A percentile compares a stretch with the other conserved stretches of the same genome.
Evolutionary conservation across 2,113 vertebrate genomes (phyloP).

Genomic region (Herpailurus yagouaroundi): DNA sequence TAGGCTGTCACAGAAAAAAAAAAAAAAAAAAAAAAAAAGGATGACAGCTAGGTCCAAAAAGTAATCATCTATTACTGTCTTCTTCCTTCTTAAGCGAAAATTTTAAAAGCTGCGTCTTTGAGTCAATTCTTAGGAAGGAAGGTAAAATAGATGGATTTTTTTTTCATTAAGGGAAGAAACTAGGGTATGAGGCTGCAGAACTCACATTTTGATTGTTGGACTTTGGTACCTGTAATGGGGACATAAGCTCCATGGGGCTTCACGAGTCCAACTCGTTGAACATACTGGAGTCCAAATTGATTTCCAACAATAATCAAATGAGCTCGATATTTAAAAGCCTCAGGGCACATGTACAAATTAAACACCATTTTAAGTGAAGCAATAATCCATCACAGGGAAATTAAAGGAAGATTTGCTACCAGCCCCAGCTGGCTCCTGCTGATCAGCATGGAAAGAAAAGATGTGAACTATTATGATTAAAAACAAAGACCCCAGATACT

Average conservation of each 20-base stretch:
- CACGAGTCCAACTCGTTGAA: background rate
- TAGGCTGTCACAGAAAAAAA: background rate
- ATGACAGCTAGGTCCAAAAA: background rate
- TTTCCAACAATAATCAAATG: slow-evolving; percentile 69
- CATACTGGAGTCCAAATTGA: slow-evolving; percentile 44
- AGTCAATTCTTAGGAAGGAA: background rate
- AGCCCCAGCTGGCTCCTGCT: background rate
- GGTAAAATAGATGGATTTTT: background rate
- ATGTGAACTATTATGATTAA: slow-evolving; percentile 66
- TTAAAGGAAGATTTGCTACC: slow-evolving; percentile 64
- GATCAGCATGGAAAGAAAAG: slow-evolving; percentile 36
- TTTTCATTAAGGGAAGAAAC: background rate
- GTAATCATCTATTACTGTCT: background rate
- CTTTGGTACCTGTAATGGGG: background rate
- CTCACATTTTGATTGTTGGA: slow-evolving; percentile 5
- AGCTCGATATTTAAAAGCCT: slow-evolving; percentile 60
- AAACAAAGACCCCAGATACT: slow-evolving; percentile 55
- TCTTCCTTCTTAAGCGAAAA: background rate
- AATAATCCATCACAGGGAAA: slow-evolving; percentile 71
- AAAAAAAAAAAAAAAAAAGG: background rate
- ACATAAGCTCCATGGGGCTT: background rate
- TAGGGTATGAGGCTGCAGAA: background rate
- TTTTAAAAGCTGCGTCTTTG: background rate
- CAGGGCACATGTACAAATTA: slow-evolving; percentile 58
- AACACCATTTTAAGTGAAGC: slow-evolving; percentile 62